phyloP scores from a whole-genome alignment of 1,140 invertebrate genomes.

The Drosophila biarmipes region DNA sequence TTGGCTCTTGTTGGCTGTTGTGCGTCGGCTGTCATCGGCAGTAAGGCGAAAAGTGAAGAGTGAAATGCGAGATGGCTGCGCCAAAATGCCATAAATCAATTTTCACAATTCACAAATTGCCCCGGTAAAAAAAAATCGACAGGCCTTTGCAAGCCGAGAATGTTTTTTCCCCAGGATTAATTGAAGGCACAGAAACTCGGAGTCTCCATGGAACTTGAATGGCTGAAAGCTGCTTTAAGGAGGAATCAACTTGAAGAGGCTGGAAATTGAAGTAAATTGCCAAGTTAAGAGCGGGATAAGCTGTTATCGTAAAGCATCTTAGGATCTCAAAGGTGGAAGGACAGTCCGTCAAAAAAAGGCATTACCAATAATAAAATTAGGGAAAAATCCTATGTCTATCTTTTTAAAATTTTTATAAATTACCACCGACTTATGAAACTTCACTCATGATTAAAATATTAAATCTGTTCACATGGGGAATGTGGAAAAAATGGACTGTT shows the following conservation, averaged over 20 bases:
- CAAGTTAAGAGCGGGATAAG: not conserved
- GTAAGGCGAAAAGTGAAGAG: slow-evolving; percentile 50
- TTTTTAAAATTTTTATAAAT: too few relatives aligned
- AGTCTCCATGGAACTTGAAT: not conserved
- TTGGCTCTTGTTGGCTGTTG: slow-evolving; percentile 3
- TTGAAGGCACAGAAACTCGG: slow-evolving; percentile 19
- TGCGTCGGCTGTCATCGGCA: slow-evolving; percentile 43
- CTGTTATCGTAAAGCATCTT: slow-evolving; percentile 2
- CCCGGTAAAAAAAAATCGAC: slow-evolving; percentile 28
- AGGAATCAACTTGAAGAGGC: not conserved
- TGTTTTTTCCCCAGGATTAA: slow-evolving; percentile 26
- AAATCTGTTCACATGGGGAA: too few relatives aligned
- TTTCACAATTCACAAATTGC: slow-evolving; percentile 55
- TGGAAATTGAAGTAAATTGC: slow-evolving; percentile 21
- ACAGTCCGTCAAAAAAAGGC: not conserved
- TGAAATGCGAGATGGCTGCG: slow-evolving; percentile 48
- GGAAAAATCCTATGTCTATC: too few relatives aligned
- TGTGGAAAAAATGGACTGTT: not conserved
- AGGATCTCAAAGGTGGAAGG: not conserved
- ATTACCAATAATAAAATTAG: not conserved
- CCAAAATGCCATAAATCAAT: slow-evolving; percentile 56
- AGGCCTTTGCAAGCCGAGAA: slow-evolving; percentile 28
- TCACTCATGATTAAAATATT: too few relatives aligned
- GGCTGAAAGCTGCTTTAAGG: slow-evolving; percentile 4
- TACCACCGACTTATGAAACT: too few relatives aligned